phyloP scores from a whole-genome alignment of 37 sponge, comb jelly and placozoan species.

The Haliclona indistincta region DNA sequence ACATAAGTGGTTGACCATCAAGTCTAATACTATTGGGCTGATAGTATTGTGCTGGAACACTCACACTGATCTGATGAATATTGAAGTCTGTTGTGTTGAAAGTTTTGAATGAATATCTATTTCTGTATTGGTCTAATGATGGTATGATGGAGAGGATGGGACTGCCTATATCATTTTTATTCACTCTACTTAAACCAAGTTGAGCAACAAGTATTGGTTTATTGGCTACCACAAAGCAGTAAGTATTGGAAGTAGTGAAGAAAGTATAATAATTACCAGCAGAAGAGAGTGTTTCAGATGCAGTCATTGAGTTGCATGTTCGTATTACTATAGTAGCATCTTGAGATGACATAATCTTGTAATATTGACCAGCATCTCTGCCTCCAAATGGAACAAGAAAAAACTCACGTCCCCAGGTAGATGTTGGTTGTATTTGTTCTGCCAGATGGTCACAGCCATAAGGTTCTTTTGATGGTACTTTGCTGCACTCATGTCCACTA shows the following conservation, averaged over 20 bases:
- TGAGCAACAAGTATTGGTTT: conserved; percentile 1
- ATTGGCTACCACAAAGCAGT: background rate
- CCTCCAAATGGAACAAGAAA: background rate
- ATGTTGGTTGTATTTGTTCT: conserved; percentile 6
- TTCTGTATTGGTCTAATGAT: too few species aligned
- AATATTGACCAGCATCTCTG: background rate
- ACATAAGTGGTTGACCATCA: too few species aligned
- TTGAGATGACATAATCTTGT: conserved; percentile 2
- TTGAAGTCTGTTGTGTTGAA: too few species aligned
- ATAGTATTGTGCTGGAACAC: too few species aligned
- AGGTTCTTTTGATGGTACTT: background rate
- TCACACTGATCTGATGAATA: too few species aligned
- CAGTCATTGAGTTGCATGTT: background rate
- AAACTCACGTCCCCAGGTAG: conserved; percentile 1
- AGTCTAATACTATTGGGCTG: too few species aligned
- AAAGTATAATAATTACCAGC: background rate
- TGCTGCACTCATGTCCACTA: conserved; percentile 4
- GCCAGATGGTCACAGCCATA: background rate
- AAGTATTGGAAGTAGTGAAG: background rate
- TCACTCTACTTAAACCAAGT: too few species aligned
- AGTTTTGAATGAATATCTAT: too few species aligned
- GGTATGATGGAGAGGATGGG: too few species aligned
- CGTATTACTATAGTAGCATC: background rate
- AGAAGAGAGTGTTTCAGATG: background rate
- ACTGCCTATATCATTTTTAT: too few species aligned